A percentile compares a stretch with the other conserved stretches of the same genome.
These are phyloP conservation scores for Diarsia rubi DNA, from an alignment of 2,888 invertebrate species.

Conservation along the genomic window DNA sequence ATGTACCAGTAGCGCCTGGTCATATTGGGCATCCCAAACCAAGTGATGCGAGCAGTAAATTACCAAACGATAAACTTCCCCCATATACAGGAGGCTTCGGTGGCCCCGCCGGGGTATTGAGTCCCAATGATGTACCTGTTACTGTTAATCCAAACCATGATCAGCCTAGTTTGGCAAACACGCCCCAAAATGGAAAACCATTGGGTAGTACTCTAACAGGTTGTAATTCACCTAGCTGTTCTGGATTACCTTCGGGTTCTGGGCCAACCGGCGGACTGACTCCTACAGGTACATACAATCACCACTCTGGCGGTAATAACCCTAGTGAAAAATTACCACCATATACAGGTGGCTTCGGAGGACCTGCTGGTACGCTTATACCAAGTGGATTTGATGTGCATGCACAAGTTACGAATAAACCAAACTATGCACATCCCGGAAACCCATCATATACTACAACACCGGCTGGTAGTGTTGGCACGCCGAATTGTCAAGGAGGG, in stretches of 20 bases:
- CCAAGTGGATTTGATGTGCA: conserved; percentile 55
- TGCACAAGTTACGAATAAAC: conserved; percentile 42
- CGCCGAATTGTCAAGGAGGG: conserved; percentile 46
- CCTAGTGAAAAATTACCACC: conserved; percentile 55
- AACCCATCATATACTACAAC: conserved; percentile 55
- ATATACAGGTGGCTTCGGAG: conserved; percentile 79
- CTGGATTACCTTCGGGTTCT: conserved; percentile 33
- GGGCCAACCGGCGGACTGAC: conserved; percentile 9
- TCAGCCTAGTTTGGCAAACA: conserved; percentile 28
- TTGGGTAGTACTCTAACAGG: conserved; percentile 32
- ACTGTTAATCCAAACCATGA: conserved; percentile 29
- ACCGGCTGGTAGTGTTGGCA: conserved; percentile 28
- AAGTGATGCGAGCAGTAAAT: conserved; percentile 17
- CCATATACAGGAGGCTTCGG: conserved; percentile 60
- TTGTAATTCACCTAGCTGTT: conserved; percentile 59
- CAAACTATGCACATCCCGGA: conserved; percentile 36
- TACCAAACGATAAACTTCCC: conserved; percentile 51
- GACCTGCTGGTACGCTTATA: conserved; percentile 69
- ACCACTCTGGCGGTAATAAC: conserved; percentile 12
- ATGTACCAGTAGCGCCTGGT: conserved; percentile 22
- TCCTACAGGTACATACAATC: conserved; percentile 24
- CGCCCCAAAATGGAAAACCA: conserved; percentile 27
- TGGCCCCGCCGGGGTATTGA: conserved; percentile 57
- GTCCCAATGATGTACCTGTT: conserved; percentile 46
- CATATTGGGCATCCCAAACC: conserved; percentile 25